A percentile compares a stretch with the other conserved stretches of the same genome.
These are phyloP conservation scores for Yponomeuta malinellus DNA, from an alignment of 2,888 invertebrate species.

Conservation along the genomic window DNA sequence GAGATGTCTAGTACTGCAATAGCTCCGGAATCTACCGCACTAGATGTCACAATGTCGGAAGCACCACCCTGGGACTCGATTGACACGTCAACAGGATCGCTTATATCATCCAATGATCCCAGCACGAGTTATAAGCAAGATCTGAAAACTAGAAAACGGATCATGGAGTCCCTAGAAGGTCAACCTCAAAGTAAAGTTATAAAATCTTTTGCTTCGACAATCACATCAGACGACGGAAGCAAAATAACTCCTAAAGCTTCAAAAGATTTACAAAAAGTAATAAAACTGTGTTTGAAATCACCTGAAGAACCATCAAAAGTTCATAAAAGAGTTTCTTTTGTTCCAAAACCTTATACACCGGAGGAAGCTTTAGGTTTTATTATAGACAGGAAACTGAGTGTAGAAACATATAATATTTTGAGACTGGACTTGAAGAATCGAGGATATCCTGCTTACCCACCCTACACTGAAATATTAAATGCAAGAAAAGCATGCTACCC, in stretches of 20 bases:
- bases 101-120: not conserved
- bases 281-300: too few relatives aligned
- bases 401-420: not conserved
- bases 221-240: too few relatives aligned
- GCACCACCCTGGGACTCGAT: not conserved
- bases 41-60: not conserved
- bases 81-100: not conserved
- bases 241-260: too few relatives aligned
- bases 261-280: too few relatives aligned
- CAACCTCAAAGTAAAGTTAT: too few relatives aligned
- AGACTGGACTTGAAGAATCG: not conserved
- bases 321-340: too few relatives aligned
- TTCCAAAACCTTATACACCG: conserved; percentile 4
- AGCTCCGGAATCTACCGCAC: not conserved
- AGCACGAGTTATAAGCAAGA: too few relatives aligned
- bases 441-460: conserved; percentile 4
- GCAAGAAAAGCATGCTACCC: conserved; percentile 1
- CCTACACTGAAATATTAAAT: not conserved
- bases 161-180: too few relatives aligned
- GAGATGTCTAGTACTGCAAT: not conserved
- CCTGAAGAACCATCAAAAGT: too few relatives aligned
- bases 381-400: conserved; percentile 7
- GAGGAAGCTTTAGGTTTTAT: conserved; percentile 7
- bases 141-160: too few relatives aligned
- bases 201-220: too few relatives aligned